Base-by-base conservation (phyloP, 2,797 vertebrate species). In the Lagodon rhomboides region DNA sequence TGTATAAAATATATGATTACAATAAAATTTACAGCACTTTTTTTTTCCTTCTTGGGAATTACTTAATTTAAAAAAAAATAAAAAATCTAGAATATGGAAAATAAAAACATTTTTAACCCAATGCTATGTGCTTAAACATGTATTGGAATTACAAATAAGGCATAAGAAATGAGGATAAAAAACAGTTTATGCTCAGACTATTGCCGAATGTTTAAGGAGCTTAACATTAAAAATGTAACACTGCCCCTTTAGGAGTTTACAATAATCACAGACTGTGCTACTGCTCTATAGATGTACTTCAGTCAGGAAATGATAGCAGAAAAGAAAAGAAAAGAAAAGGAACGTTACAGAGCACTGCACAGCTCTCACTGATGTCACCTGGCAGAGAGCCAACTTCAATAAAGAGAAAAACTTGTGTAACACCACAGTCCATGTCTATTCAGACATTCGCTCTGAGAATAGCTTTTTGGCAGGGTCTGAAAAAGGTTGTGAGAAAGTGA, bases 401-500 rank as follows among this genome's bases (percentile, higher is more conserved):
- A 92, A 87, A 92, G 86, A 75, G 56, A 88, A 83, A 38, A 91
- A 87, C 86, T 90, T 91, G 91, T 90, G 89, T 88, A 93, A 92
- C 85, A 74, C 87, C 84, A 84, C 68, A 87, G 84, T 84, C 83
- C 62, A 84, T 88, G 90, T 91, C 90, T 90, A 89, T 93, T 92
- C 90, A 92, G 90, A 93, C 90, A 91, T 93, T 80, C 82, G 83
- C 88, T 86, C 89, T 91, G 91, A 93, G 91, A 95, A 93, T 90
- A 91, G 82, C 66, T 88, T 89, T 89, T 85, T 91, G 90, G 92
- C 92, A 91, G 80, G 78, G 89, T 92, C 92, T 85, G 84, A 90
- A 90, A 91, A 93, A 92, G 91, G 89, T 93, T 94, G 91, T 94
- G 92, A 95, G 93, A 95, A 95, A 92, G 87, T 92, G 87, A 90